phyloP scores from a whole-genome alignment of 1,140 invertebrate species.

The Octopus bimaculoides region DNA sequence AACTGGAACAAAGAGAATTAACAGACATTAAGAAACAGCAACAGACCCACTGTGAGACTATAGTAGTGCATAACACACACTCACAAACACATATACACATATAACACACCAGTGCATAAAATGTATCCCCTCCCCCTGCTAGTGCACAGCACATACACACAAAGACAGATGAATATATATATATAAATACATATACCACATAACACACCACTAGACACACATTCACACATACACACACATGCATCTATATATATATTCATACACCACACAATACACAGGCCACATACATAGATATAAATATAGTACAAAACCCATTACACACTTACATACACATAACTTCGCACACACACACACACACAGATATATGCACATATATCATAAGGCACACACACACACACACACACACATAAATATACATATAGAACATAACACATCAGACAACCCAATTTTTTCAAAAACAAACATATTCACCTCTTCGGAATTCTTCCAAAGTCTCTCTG shows the following conservation, averaged over 20 bases:
- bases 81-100: neutral
- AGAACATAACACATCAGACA: neutral
- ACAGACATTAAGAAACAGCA: neutral
- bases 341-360: no score
- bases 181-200: neutral
- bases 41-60: no score
- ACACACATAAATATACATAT: neutral
- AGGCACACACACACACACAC: neutral
- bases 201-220: neutral
- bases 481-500: conserved; percentile 1
- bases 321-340: no score
- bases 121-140: neutral
- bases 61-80: neutral
- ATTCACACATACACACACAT: no score
- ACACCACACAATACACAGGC: no score
- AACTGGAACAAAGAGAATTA: neutral
- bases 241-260: no score
- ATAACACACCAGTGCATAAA: neutral
- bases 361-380: no score
- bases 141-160: no score
- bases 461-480: neutral
- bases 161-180: neutral
- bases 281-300: no score
- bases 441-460: no score
- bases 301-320: no score